Evolutionary conservation across 2,888 invertebrate genomes (phyloP).

Genomic region (Dasypogon diadema): DNA sequence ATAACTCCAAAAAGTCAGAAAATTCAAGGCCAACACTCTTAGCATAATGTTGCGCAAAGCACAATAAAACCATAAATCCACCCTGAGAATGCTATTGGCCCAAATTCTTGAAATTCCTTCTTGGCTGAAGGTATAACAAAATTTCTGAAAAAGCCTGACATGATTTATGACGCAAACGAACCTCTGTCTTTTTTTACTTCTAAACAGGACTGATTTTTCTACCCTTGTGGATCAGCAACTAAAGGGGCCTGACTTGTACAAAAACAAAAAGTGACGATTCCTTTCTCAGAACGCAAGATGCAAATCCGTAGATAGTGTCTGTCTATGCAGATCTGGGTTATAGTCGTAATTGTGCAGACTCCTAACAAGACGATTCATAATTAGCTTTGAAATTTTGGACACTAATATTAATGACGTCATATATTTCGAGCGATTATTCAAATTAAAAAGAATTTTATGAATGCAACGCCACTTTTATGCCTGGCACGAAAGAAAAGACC

Average conservation of each 20-base stretch:
- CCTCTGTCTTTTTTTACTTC: not conserved
- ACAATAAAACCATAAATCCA: slow-evolving; percentile 31
- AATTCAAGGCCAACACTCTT: slow-evolving; percentile 10
- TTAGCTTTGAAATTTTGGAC: no score
- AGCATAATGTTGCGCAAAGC: slow-evolving; percentile 7
- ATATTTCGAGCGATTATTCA: not conserved
- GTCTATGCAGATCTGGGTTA: no score
- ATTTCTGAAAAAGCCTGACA: not conserved
- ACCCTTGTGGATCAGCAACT: no score
- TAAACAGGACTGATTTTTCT: not conserved
- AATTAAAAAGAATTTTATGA: not conserved
- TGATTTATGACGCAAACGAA: slow-evolving; percentile 30
- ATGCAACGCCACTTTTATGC: no score
- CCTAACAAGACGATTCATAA: no score
- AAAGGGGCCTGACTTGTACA: no score
- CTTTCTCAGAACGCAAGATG: no score
- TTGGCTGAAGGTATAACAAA: not conserved
- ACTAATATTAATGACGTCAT: no score
- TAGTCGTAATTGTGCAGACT: no score
- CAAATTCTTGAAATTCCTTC: slow-evolving; percentile 24
- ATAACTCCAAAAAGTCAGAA: slow-evolving; percentile 27
- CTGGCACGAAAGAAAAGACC: no score
- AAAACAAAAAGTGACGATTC: not conserved
- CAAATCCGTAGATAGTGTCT: no score
- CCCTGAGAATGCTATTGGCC: not conserved